Conservation (phyloP, 2,113 vertebrate genomes). For the Manacus vitellinus region DNA sequence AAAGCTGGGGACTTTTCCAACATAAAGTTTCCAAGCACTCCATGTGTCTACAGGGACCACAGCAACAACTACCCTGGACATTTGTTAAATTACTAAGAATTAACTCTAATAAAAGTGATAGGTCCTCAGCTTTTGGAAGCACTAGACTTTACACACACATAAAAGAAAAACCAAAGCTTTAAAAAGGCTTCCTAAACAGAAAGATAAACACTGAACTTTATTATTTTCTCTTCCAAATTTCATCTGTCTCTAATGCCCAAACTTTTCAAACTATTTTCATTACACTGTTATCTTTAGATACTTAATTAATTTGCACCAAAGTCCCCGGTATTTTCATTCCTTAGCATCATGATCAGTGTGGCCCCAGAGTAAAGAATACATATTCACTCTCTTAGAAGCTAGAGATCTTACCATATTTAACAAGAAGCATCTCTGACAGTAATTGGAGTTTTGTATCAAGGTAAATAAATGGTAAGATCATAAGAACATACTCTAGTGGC, state of each 20-base stretch:
- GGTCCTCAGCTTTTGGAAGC: neutral
- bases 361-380: conserved; percentile 75
- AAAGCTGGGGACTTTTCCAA: neutral
- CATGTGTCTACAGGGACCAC: neutral
- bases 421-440: conserved; percentile 79
- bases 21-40: neutral
- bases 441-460: conserved; percentile 78
- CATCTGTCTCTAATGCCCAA: conserved; percentile 52
- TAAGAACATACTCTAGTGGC: conserved; percentile 77
- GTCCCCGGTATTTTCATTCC: conserved; percentile 59
- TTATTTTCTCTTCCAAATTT: conserved; percentile 17
- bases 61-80: neutral
- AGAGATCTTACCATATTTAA: conserved; percentile 75
- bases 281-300: conserved; percentile 63
- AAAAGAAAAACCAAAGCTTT: neutral
- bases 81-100: neutral
- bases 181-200: neutral
- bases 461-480: conserved; percentile 81
- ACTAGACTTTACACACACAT: neutral
- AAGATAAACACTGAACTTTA: neutral
- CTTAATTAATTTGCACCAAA: conserved; percentile 77
- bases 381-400: conserved; percentile 71
- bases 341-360: conserved; percentile 43
- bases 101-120: neutral
- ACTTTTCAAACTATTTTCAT: conserved; percentile 56